These are phyloP conservation scores for Simalia tracyae DNA, from an alignment of 2,797 vertebrate species.

Conservation along the genomic window DNA sequence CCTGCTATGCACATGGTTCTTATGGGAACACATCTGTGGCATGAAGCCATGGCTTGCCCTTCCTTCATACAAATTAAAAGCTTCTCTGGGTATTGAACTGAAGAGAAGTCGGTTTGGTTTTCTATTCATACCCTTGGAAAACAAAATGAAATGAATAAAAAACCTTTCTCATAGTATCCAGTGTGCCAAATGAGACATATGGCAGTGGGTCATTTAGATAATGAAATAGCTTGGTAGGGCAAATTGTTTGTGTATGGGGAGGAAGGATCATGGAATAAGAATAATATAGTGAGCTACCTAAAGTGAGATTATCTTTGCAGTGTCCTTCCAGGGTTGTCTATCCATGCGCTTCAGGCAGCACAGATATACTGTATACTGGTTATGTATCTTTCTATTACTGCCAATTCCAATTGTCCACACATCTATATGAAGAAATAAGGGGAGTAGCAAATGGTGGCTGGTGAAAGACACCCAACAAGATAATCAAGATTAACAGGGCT, in stretches of 20 bases:
- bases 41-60: neutral
- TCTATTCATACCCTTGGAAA: conserved; percentile 17
- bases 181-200: conserved; percentile 51
- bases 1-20: neutral
- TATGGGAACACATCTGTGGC: conserved; percentile 30
- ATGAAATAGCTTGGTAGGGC: conserved; percentile 31
- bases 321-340: neutral
- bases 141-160: neutral
- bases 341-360: neutral
- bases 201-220: conserved; percentile 50
- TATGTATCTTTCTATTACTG: neutral
- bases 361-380: neutral
- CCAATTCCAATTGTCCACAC: neutral
- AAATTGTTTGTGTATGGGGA: conserved; percentile 15
- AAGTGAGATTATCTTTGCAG: conserved; percentile 8
- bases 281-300: conserved; percentile 29
- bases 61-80: neutral
- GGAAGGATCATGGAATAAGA: conserved; percentile 23
- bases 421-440: neutral
- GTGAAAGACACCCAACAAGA: neutral
- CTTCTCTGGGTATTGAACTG: conserved; percentile 44
- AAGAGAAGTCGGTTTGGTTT: conserved; percentile 52
- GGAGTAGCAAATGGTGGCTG: no score
- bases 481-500: neutral
- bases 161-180: conserved; percentile 40